Evolutionary conservation across 2,113 vertebrate species (phyloP), one percentile per base, ranked within the genome.

Genomic region (Trogon surrucura): DNA sequence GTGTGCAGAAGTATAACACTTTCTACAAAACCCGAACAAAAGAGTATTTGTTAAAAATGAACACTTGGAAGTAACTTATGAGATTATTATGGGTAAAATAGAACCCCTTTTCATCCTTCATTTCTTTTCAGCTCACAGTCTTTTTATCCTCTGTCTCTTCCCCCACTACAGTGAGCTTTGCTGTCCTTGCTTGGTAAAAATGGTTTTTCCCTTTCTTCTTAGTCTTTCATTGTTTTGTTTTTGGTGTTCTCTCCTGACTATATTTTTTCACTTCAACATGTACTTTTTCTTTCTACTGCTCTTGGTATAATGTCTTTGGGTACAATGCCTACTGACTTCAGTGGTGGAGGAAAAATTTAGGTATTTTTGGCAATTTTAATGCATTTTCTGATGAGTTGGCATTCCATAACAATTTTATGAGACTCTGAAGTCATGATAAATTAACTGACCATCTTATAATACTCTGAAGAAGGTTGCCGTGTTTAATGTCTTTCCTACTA

Each of bases 381-480:
- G 20, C 27, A 58, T 94, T 73, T 92, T 89, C 60, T 81, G 53
- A 57, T 89, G 66, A 94, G 17, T 3, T 92, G 66, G 57, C 29
- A 72, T 89, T 87, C 34, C 32, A 13, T 75, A 67, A 89, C 26
- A 78, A 81, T 91, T 93, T 95, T 79, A 69, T 80, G 78, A 91
- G 74, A 30, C 71, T 69, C 10, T 84, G 62, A 91, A 91, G 54
- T 91, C 64, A 85, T 89, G 74, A 96, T 82, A 89, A 72, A 96
- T 95, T 74, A 91, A 53, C 80, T 82, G 89, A 13, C 66, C 87
- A 45, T 85, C 74, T 61, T 70, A 70, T 18, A 79, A 32, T 69
- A 60, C 50, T 88, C 41, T 66, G 5, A 69, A 41, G 48, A 89
- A 84, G 41, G 70, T 51, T 79, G 53, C 30, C 25, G 23, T 86